A percentile compares a stretch with the other conserved stretches of the same genome.
phyloP scores from a whole-genome alignment of 1,140 invertebrate species.

The Alviniconcha marisindica region DNA sequence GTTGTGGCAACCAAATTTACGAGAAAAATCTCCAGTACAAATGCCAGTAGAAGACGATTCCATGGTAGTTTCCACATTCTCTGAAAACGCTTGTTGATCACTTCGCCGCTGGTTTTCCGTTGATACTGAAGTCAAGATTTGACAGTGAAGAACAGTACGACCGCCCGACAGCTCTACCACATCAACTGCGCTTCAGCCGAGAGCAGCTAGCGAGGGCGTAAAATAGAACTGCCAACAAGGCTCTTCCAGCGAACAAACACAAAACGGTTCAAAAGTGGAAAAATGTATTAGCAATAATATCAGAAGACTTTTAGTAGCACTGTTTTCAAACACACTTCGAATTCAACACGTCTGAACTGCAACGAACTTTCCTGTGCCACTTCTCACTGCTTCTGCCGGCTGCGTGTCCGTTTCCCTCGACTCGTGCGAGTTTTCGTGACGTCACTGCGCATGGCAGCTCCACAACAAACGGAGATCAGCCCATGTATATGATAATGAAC shows the following conservation, averaged over 20 bases:
- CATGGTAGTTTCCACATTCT: constrained; percentile 27
- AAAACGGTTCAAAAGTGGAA: no score
- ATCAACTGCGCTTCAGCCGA: not conserved
- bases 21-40: not conserved
- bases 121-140: not conserved
- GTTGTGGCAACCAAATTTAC: not conserved
- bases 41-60: not conserved
- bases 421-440: constrained; percentile 2
- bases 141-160: not conserved
- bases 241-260: not conserved
- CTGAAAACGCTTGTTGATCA: not conserved
- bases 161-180: not conserved
- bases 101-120: not conserved
- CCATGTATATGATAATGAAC: not conserved
- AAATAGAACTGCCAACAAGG: not conserved
- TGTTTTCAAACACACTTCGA: not conserved
- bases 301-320: not conserved
- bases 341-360: not conserved
- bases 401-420: not conserved
- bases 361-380: not conserved
- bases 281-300: no score
- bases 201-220: not conserved
- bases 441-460: not conserved
- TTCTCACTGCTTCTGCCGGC: not conserved
- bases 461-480: constrained; percentile 2